Conservation (phyloP, 2,113 vertebrate species). For the Sprattus sprattus region DNA sequence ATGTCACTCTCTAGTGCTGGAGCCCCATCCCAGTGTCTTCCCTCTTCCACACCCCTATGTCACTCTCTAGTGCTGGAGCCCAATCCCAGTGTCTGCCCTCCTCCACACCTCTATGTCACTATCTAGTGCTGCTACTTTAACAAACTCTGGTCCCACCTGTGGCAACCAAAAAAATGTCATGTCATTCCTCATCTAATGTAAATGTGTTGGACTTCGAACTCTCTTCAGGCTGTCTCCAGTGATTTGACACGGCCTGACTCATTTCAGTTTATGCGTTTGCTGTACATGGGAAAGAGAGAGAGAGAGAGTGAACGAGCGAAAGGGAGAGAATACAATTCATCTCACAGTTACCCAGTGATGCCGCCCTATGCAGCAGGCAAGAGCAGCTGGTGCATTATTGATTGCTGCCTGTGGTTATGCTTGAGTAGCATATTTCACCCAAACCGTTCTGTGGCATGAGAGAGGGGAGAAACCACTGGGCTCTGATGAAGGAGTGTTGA, state of each 20-base stretch:
- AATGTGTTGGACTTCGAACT: not conserved
- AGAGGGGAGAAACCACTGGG: constrained; percentile 17
- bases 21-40: too few relatives aligned
- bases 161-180: not conserved
- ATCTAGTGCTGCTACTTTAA: not conserved
- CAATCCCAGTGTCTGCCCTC: too few relatives aligned
- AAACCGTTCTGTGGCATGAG: constrained; percentile 26
- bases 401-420: constrained; percentile 49
- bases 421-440: constrained; percentile 51
- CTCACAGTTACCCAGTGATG: constrained; percentile 24
- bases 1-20: too few relatives aligned
- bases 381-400: constrained; percentile 46
- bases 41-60: too few relatives aligned
- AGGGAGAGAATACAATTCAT: constrained; percentile 34
- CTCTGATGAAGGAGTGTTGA: constrained; percentile 44
- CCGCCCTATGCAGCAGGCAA: constrained; percentile 36
- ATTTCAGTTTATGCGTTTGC: not conserved
- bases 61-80: too few relatives aligned
- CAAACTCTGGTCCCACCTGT: not conserved
- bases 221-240: not conserved
- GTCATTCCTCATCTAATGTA: not conserved
- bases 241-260: not conserved
- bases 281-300: not conserved
- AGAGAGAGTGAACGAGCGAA: not conserved
- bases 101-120: too few relatives aligned